Evolutionary conservation across 2,888 invertebrate species (phyloP).

Genomic region (Spodoptera picta): DNA sequence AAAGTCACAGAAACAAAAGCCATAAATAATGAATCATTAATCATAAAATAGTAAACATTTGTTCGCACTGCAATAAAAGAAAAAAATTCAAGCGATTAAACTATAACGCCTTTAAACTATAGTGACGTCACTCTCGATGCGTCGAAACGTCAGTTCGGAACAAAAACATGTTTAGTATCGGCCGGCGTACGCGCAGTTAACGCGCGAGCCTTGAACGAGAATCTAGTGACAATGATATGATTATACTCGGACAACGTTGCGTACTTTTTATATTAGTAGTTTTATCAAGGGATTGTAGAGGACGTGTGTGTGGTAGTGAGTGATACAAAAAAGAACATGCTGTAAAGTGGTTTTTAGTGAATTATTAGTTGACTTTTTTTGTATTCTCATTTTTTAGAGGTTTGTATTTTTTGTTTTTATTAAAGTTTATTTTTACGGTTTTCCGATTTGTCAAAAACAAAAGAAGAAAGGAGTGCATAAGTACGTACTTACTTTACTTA

Average conservation of each 20-base stretch:
- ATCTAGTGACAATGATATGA: constrained; percentile 38
- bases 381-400: background rate
- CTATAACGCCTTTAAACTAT: background rate
- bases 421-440: too few species aligned
- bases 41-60: constrained; percentile 1
- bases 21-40: constrained; percentile 4
- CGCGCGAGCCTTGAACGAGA: constrained; percentile 43
- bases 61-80: background rate
- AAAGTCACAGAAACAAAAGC: background rate
- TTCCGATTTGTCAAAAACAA: too few species aligned
- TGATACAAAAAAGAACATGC: constrained; percentile 7
- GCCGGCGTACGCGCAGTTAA: constrained; percentile 33
- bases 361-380: constrained; percentile 4
- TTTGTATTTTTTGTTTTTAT: constrained; percentile 4
- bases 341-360: constrained; percentile 10
- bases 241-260: constrained; percentile 16
- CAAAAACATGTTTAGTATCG: constrained; percentile 28
- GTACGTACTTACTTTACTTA: too few species aligned
- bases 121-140: constrained; percentile 15
- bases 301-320: background rate
- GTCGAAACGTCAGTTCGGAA: constrained; percentile 11
- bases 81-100: background rate
- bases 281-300: constrained; percentile 1
- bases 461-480: too few species aligned
- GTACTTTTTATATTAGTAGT: constrained; percentile 7